Evolutionary conservation across 2,888 invertebrate species (phyloP), one percentile per base, ranked within the genome.

Genomic region (Xestia sexstrigata): DNA sequence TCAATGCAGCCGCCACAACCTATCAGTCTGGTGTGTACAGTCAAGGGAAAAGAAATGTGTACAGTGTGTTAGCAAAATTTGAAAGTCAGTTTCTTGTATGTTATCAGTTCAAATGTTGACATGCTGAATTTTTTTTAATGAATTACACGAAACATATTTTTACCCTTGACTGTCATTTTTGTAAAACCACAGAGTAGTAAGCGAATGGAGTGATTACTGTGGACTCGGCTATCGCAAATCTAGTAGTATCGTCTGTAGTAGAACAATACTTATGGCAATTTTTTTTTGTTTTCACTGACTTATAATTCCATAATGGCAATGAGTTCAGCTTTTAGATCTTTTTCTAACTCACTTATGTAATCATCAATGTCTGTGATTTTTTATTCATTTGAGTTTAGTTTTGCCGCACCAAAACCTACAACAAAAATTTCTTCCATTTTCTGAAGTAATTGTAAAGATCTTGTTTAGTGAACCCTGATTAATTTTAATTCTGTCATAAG

Each of bases 161-260:
- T 20, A 35, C 23, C 35, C 42, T 79, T 60, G 42, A 49, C 45
- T 70, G 62, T 65, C 1, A 69, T 66, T 58, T 45, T 62, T 42
- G 35, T 66, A 0, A 47, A 62, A 35, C 42, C 77, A 66, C 55
- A 52, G 82, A 85, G 42, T 52, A 77, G 62, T 55, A 30, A 81
- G 42, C 17, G 20, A 69, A 70, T 71, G 76, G 65, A 83, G 52
- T 62, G 60, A 60, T 60, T 11, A 66, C 23, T 49, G 15, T 9
- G 9, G 7, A 13, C 17, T 5, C 13, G 4, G 35, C 17, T 30
- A 6, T 58, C 26, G 35, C 42, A 13, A 13, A 15, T 70, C 6
- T 58, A 62, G 62, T 39, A n/a, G n/a, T n/a, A n/a, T n/a, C n/a
- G n/a, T n/a, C n/a, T 8, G 30, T 23, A 13, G 1, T 55, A 45